Evolutionary conservation across 2,797 vertebrate genomes (phyloP), one percentile per base, ranked within the genome.

Genomic region (Diplodus sargus): DNA sequence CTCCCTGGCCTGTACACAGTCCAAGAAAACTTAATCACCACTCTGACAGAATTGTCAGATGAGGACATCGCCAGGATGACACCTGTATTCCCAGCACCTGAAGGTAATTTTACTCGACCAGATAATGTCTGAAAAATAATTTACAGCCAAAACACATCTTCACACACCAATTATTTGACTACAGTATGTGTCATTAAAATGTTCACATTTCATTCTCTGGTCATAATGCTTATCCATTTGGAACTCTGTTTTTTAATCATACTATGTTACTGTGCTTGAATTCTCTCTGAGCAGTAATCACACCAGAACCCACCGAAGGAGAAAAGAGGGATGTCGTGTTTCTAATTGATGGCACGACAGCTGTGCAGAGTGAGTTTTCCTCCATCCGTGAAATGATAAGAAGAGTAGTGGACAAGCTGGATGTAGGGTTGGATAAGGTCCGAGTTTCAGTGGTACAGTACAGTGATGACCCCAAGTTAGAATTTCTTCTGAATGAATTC

Each of bases 391-490:
- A 94, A 5, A 95, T 99, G 92, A 96, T 99, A 1, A 89, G 78
- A 83, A 95, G 93, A 86, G 92, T 99, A 14, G 95, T 98, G 7
- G 95, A 93, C 0, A 94, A 88, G 70, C 83, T 99, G 86, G 97
- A 99, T 0, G 95, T 99, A 78, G 97, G 96, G 79, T 83, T 97
- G 3, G 95, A 99, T 70, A 93, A 89, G 18, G 97, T 97, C 18
- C 83, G 98, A 70, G 83, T 99, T 63, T 96, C 97, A 0, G 96
- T 99, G 63, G 96, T 99, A 48, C 98, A 99, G 90, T 99, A 98
- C 93, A 97, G 97, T 0, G 96, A 98, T 16, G 95, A 96, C 0
- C 83, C 96, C 14, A 95, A 85, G 0, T 74, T 93, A 63, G 98
- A 98, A 81, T 99, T 99, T 78, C 93, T 93, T 59, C 94, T 99